A percentile compares a stretch with the other conserved stretches of the same genome.
phyloP scores from a whole-genome alignment of 2,888 invertebrate species.

The Rhingia rostrata region DNA sequence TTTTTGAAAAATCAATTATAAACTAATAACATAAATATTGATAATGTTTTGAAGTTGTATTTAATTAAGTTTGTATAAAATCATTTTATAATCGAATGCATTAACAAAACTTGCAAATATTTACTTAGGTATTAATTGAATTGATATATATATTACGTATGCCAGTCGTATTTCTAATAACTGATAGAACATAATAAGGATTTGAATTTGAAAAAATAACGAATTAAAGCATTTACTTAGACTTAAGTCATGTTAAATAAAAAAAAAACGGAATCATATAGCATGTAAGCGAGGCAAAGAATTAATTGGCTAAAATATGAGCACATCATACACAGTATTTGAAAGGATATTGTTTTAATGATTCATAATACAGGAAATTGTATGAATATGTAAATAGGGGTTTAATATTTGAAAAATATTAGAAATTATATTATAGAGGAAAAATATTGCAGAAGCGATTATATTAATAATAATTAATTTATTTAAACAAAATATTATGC shows the following conservation, averaged over 20 bases:
- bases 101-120: neutral
- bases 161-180: slow-evolving; percentile 27
- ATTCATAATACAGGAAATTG: slow-evolving; percentile 53
- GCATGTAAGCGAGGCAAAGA: slow-evolving; percentile 22
- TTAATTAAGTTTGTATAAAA: slow-evolving; percentile 67
- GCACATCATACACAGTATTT: slow-evolving; percentile 59
- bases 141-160: slow-evolving; percentile 24
- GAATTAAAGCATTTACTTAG: slow-evolving; percentile 10
- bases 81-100: slow-evolving; percentile 36
- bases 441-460: slow-evolving; percentile 34
- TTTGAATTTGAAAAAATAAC: slow-evolving; percentile 44
- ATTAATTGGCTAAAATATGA: slow-evolving; percentile 31
- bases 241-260: slow-evolving; percentile 36
- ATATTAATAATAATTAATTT: slow-evolving; percentile 51
- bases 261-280: slow-evolving; percentile 17
- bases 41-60: slow-evolving; percentile 50
- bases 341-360: slow-evolving; percentile 29
- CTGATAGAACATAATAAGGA: slow-evolving; percentile 42
- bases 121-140: slow-evolving; percentile 20
- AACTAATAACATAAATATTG: slow-evolving; percentile 21
- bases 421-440: slow-evolving; percentile 36
- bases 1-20: neutral
- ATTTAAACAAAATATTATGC: neutral
- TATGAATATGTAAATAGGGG: slow-evolving; percentile 70
- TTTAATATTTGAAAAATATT: slow-evolving; percentile 50